Percentiles rank a stretch among this genome's conserved stretches.
Conservation (phyloP, 2,797 vertebrate genomes). For the Prunella strophiata region DNA sequence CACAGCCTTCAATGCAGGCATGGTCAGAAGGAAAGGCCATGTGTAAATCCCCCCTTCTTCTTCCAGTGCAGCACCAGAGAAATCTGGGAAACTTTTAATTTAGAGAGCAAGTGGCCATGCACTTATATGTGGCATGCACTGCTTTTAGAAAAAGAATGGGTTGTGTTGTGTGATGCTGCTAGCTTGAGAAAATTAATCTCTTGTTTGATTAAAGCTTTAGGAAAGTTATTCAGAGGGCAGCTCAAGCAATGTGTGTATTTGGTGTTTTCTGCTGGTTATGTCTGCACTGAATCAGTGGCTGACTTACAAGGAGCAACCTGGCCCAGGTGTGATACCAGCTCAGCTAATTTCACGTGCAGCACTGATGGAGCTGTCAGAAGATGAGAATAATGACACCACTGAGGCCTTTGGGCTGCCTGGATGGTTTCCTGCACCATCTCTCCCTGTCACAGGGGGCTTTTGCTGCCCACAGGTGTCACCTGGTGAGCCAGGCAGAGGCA, state of each 20-base stretch:
- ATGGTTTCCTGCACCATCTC: not conserved
- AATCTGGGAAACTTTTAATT: not conserved
- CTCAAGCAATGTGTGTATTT: rapidly evolving
- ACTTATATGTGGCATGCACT: rapidly evolving
- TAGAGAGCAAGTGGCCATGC: not conserved
- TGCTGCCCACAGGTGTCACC: not conserved
- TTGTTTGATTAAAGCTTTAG: not conserved
- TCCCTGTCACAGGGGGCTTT: not conserved
- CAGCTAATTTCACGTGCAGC: not conserved
- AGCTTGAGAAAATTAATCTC: not conserved
- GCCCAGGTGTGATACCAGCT: not conserved
- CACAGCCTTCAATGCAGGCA: not conserved
- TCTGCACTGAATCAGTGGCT: not conserved
- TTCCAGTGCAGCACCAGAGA: not conserved
- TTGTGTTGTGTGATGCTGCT: not conserved
- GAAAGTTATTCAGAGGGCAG: not conserved
- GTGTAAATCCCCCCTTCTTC: not conserved
- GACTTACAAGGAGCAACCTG: not conserved
- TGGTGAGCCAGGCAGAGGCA: not conserved
- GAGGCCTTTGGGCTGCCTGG: not conserved
- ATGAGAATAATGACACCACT: not conserved
- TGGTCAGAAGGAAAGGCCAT: not conserved
- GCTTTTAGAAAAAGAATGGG: not conserved
- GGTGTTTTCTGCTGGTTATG: not conserved
- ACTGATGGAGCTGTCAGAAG: not conserved